Base-by-base conservation (phyloP, 2,113 vertebrate genomes). In the Aphelocoma coerulescens region DNA sequence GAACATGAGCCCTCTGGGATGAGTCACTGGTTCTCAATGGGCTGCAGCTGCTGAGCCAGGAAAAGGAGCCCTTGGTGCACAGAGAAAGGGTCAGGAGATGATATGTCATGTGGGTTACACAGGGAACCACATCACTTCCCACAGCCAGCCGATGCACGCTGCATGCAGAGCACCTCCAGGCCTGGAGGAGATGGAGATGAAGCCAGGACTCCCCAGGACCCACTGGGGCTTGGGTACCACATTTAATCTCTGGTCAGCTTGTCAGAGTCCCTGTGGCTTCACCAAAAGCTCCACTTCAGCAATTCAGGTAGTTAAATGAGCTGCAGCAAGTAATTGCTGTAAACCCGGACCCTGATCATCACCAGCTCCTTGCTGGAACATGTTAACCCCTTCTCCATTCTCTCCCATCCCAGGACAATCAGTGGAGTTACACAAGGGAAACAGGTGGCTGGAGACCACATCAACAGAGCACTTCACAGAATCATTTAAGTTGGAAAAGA, bases 1-100 rank as follows among this genome's bases (percentile, higher is more conserved):
- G 33, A 66, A 58, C 78, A 79, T 37, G 81, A 96, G 77, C 23
- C 46, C 63, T 85, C 54, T 22, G 82, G 24, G 75, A 55, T 96
- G 94, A 97, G 75, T 95, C 95, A 94, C 82, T 69, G 67, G 75
- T 80, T 91, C 90, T 85, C 95, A 85, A 84, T 9, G 3, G 74
- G 58, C 71, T 54, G 63, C 67, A 76, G 88, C 91, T 90, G 72
- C 54, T 61, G 82, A 84, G 85, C 71, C 67, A 44, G 94, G 90
- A 88, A 88, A 90, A 95, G 90, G 93, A 96, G 83, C 43, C 75
- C 92, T 90, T 37, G 69, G 43, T 91, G 86, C 63, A 63, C 13
- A 57, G 79, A 86, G 46, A 33, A 49, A 49, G 66, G 62, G 55
- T 83, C 75, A 77, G 94, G 91, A 91, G 95, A 84, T 71, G 76